Conservation (phyloP, 2,797 vertebrate species). For the Ammospiza maritima region DNA sequence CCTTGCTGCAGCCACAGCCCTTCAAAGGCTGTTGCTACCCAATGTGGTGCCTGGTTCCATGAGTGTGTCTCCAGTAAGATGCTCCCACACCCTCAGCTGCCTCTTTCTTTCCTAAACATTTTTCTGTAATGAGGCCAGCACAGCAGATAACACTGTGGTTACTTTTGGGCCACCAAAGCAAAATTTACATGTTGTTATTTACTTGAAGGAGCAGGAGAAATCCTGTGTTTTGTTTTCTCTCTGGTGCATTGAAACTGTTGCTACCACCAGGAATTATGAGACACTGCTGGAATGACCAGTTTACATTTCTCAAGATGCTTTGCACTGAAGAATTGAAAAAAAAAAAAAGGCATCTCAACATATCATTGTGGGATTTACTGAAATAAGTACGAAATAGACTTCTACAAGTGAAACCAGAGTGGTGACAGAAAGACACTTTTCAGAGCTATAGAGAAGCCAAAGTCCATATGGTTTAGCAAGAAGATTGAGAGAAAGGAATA, state of each 20-base stretch:
- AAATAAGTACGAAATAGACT: not conserved
- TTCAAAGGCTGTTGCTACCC: not conserved
- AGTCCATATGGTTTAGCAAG: not conserved
- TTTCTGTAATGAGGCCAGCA: not conserved
- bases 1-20: not conserved
- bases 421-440: not conserved
- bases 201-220: not conserved
- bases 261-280: not conserved
- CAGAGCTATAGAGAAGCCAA: not conserved
- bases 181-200: not conserved
- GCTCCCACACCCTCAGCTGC: not conserved
- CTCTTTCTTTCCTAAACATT: not conserved
- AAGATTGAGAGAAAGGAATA: not conserved
- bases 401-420: not conserved
- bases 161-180: not conserved
- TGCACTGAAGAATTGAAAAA: not conserved
- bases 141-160: not conserved
- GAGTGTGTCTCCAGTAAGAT: not conserved
- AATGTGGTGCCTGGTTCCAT: accelerated
- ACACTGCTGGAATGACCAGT: not conserved
- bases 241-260: not conserved
- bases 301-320: not conserved
- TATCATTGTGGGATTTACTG: not conserved
- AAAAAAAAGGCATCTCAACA: not conserved
- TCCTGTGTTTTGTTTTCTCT: not conserved